Conservation (phyloP, 2,888 invertebrate species). For the Pandemis corylana region DNA sequence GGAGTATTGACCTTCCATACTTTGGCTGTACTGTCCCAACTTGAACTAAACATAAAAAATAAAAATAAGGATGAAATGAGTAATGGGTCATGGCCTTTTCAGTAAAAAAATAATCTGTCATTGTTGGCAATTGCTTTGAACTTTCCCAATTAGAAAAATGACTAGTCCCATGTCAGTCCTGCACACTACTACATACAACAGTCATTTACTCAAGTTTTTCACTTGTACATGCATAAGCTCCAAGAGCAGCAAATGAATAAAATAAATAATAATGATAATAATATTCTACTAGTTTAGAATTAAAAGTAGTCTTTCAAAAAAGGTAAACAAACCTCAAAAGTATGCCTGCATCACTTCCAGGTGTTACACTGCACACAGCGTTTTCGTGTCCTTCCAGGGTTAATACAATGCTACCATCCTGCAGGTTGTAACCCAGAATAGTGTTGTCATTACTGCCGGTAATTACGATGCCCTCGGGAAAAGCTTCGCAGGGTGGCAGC, state of each 20-base stretch:
- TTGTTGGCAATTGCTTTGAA: too few species aligned
- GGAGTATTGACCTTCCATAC: constrained; percentile 89
- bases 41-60: constrained; percentile 88
- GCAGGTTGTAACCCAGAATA: constrained; percentile 91
- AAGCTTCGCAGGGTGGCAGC: constrained; percentile 87
- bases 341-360: constrained; percentile 73
- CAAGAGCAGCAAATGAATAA: too few species aligned
- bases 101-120: background rate
- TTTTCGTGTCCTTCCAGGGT: constrained; percentile 92
- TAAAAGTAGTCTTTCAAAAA: background rate
- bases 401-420: constrained; percentile 87
- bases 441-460: constrained; percentile 96
- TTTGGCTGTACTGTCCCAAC: constrained; percentile 96
- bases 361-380: constrained; percentile 86
- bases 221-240: too few species aligned
- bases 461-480: constrained; percentile 91
- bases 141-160: too few species aligned
- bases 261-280: background rate
- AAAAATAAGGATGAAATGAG: constrained; percentile 55
- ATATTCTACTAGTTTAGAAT: background rate
- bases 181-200: too few species aligned
- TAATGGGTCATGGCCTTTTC: background rate
- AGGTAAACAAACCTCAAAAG: constrained; percentile 65
- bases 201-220: too few species aligned
- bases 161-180: too few species aligned